These are phyloP conservation scores for Papilio polyxenes DNA, from an alignment of 1,140 invertebrate species.

Conservation along the genomic window DNA sequence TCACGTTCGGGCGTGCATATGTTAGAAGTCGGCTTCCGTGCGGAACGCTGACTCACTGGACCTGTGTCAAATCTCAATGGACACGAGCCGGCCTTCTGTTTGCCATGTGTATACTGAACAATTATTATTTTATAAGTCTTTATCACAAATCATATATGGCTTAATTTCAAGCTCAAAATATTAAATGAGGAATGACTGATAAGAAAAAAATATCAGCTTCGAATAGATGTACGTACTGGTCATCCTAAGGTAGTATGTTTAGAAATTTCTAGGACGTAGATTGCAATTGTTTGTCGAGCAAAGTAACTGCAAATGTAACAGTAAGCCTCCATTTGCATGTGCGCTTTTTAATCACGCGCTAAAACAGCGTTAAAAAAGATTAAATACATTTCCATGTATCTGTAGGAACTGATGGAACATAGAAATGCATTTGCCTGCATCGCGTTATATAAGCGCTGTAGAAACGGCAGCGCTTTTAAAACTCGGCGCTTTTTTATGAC, in stretches of 20 bases:
- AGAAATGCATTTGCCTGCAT: no score
- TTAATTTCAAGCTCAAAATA: not conserved
- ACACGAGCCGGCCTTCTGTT: conserved; percentile 59
- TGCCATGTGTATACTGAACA: conserved; percentile 56
- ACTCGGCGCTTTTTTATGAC: no score
- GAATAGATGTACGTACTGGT: not conserved
- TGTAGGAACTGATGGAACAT: no score
- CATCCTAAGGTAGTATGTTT: not conserved
- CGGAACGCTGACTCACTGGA: conserved; percentile 65
- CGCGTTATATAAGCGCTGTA: no score
- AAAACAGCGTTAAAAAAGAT: no score
- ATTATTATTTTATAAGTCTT: conserved; percentile 28
- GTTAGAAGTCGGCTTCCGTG: conserved; percentile 56
- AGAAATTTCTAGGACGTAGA: not conserved
- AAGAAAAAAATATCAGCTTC: not conserved
- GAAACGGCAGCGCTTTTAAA: no score
- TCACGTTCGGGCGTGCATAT: conserved; percentile 69
- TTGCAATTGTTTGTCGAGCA: not conserved
- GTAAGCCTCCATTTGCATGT: not conserved
- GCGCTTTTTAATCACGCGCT: no score
- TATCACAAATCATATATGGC: not conserved
- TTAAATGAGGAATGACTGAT: not conserved
- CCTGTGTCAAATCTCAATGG: conserved; percentile 77
- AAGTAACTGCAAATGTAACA: not conserved
- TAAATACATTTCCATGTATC: no score